Base-by-base conservation (phyloP, 2,113 vertebrate species). In the Limanda limanda region DNA sequence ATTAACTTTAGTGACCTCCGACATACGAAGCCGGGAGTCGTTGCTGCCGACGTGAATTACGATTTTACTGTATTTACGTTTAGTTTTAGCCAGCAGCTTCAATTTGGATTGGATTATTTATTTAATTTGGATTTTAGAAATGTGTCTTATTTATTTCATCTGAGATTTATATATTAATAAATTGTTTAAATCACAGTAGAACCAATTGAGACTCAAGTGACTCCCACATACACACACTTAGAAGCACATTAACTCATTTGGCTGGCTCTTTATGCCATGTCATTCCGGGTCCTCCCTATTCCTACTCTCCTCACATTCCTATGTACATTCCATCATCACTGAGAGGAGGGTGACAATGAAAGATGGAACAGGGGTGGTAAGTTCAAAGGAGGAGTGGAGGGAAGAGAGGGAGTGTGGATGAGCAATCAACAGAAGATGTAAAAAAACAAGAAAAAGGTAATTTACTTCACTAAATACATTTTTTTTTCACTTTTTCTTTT, bases 241-340 rank as follows among this genome's bases (percentile, higher is more conserved):
- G 25, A 27, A 2, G 4, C 25, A 27, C 25, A 27, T 2, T 27
- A 27, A 27, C 25, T 27, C 25, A 3, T 27, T 27, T 27, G 25
- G 25, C 25, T 27, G 25, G 25, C 25, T 27, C 25, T 27, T 3
- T 27, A 27, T 27, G 25, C 25, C 2, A 27, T 27, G 25, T 27
- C 52, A 58, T 15, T 52, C 25, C 35, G 57, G 42, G 42, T 63
- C 57, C 63, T 63, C 57, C 63, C 2, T 57, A 57, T 62, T 54
- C 48, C 48, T 27, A 25, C 31, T 64, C 17, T 70, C 55, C 45
- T 70, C 23, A 21, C 31, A 83, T 78, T 78, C 81, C 70, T n/a
- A 52, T n/a, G 17, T 78, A 27, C 60, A 70, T 65, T 78, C 60
- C 66, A 56, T 27, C 56, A 62, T 71, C 52, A 55, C 15, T 23